Conservation (phyloP, 2,888 invertebrate genomes). For the Ophion obscuratus region DNA sequence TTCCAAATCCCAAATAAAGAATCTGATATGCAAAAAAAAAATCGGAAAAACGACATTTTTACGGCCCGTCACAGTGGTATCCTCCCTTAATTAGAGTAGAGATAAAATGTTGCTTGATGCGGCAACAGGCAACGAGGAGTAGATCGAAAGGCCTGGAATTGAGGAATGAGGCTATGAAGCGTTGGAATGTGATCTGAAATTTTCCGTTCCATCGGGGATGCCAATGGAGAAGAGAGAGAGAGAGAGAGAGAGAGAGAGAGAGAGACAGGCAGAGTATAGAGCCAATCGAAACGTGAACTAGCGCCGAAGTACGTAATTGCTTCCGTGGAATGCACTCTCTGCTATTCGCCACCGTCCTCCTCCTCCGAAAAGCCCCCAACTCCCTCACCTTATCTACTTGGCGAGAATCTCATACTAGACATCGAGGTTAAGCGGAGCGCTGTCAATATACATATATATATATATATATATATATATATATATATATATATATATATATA, state of each 20-base stretch:
- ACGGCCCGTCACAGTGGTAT: too few species aligned
- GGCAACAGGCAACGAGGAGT: slow-evolving; percentile 4
- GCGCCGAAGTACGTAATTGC: slow-evolving; percentile 65
- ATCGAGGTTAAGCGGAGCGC: slow-evolving; percentile 50
- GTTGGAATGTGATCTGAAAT: slow-evolving; percentile 56
- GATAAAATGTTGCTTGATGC: slow-evolving; percentile 5
- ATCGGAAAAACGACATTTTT: too few species aligned
- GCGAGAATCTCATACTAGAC: slow-evolving; percentile 33
- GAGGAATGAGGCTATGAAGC: slow-evolving; percentile 48
- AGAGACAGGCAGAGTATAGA: slow-evolving; percentile 26
- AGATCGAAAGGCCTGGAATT: slow-evolving; percentile 18
- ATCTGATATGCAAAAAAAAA: too few species aligned
- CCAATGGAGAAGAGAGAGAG: slow-evolving; percentile 19
- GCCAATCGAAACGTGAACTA: slow-evolving; percentile 62
- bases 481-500: not conserved
- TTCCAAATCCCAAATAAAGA: too few species aligned
- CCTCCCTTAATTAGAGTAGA: too few species aligned
- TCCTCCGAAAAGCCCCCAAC: slow-evolving; percentile 7
- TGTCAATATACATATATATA: not conserved
- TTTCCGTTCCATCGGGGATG: slow-evolving; percentile 60
- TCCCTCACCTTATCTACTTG: slow-evolving; percentile 36
- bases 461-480: too few species aligned
- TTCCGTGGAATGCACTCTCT: slow-evolving; percentile 63
- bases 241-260: slow-evolving; percentile 25
- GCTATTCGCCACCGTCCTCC: slow-evolving; percentile 26